Evolutionary conservation across 2,113 vertebrate species (phyloP).

Genomic region (Stomatorhinus ivindoensis): DNA sequence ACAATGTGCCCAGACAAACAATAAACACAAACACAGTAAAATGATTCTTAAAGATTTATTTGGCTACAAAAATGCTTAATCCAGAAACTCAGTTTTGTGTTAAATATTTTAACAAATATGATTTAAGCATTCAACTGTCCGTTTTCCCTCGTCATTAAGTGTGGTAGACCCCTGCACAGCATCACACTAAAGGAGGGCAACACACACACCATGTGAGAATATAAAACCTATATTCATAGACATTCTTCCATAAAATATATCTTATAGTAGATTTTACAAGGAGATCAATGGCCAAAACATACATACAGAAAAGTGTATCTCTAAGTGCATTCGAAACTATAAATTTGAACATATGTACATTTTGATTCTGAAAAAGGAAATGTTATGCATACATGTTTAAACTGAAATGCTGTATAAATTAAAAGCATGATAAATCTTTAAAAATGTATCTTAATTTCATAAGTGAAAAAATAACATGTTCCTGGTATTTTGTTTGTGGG

Average conservation of each 20-base stretch:
- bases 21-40: neutral
- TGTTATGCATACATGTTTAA: neutral
- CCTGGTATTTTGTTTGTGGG: neutral
- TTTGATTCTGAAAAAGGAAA: neutral
- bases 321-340: neutral
- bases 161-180: neutral
- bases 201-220: neutral
- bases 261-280: neutral
- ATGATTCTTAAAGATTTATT: conserved; percentile 4
- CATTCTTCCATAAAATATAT: neutral
- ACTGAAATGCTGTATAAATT: neutral
- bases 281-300: neutral
- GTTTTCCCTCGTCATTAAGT: neutral
- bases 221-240: neutral
- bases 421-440: neutral
- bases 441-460: neutral
- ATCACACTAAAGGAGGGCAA: neutral
- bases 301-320: neutral
- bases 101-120: neutral
- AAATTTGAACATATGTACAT: neutral
- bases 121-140: neutral
- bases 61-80: neutral
- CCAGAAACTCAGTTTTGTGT: neutral
- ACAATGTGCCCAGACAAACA: neutral
- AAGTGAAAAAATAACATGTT: conserved; percentile 1